Percentiles rank a stretch among this genome's conserved stretches.
Conservation (phyloP, 2,888 invertebrate species). For the Urechis unicinctus region DNA sequence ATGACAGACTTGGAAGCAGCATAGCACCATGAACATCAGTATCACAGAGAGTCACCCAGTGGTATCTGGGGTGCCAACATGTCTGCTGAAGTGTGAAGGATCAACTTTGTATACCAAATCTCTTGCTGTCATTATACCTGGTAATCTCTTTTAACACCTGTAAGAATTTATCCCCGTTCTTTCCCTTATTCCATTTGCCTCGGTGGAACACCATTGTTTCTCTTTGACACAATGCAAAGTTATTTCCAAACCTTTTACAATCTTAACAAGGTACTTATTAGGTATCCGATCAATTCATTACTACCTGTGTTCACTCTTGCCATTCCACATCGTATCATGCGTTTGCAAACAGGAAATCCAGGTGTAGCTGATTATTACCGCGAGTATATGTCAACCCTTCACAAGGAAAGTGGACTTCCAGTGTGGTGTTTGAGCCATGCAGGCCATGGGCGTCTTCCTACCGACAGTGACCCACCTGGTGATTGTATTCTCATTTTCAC, state of each 20-base stretch:
- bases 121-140: not conserved
- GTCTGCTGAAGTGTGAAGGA: not conserved
- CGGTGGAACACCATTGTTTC: too few relatives aligned
- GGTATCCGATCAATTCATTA: not conserved
- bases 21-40: too few relatives aligned
- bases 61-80: not conserved
- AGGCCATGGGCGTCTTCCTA: slow-evolving; percentile 66
- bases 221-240: too few relatives aligned
- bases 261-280: too few relatives aligned
- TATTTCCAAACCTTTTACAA: too few relatives aligned
- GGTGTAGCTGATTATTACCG: slow-evolving; percentile 76
- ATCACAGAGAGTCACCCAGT: not conserved
- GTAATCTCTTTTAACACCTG: not conserved
- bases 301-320: too few relatives aligned
- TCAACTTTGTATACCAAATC: not conserved
- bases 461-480: slow-evolving; percentile 10
- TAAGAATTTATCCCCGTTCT: too few relatives aligned
- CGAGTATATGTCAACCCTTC: slow-evolving; percentile 64
- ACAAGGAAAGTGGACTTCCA: slow-evolving; percentile 62
- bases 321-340: too few relatives aligned
- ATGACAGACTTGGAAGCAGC: too few relatives aligned
- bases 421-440: slow-evolving; percentile 77
- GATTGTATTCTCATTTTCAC: not conserved
- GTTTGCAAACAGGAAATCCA: slow-evolving; percentile 81
- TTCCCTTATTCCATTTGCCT: too few relatives aligned